Base-by-base conservation (phyloP, 2,888 invertebrate species). In the Callinectes sapidus region DNA sequence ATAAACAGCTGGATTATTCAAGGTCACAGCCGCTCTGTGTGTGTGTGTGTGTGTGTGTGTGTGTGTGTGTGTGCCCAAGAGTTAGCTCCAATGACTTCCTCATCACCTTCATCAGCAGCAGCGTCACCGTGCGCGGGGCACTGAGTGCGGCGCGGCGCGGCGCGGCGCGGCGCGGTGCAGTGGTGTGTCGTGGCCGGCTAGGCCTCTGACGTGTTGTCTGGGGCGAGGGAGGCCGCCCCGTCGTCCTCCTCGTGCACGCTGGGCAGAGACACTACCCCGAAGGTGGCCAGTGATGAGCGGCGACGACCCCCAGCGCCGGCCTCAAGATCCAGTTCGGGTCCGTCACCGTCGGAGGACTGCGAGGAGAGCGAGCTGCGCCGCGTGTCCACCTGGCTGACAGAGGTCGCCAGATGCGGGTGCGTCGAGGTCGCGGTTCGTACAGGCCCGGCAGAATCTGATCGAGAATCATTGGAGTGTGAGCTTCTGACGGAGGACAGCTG, bases 211-310 rank as follows among this genome's bases (percentile, higher is more conserved):
- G 23, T 61, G 87, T 28, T 55, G 54, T 66, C 32, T 42, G 66
- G 35, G 91, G 28, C 39, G 89, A 35, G 86, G 28, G 91, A 86
- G 71, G 5, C 28, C 55, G 42, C 16, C 88, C 32, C 16, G 89
- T 71, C 92, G 16, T 94, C 94, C 91, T 94, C 94, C 48, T 94
- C 94, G 23, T 94, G 86, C 35, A 94, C 94, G 85, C 94, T 94
- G 18, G 94, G 94, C 6, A 94, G 92, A 8, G 92, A 71, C 42
- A 90, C 66, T 23, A 87, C 77, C 8, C 86, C 71, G 90, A 86
- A 85, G n/a, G 77, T 89, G 32, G 92, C 92, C 23, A 88, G 77
- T 16, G 93, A 92, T 32, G 88, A 90, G 55, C 90, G 87, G 13
- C 92, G 87, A 54, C 93, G 55, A 1, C 90, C 85, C 8, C 92